Conservation (phyloP, 2,113 vertebrate species). For the Myotis brandtii region DNA sequence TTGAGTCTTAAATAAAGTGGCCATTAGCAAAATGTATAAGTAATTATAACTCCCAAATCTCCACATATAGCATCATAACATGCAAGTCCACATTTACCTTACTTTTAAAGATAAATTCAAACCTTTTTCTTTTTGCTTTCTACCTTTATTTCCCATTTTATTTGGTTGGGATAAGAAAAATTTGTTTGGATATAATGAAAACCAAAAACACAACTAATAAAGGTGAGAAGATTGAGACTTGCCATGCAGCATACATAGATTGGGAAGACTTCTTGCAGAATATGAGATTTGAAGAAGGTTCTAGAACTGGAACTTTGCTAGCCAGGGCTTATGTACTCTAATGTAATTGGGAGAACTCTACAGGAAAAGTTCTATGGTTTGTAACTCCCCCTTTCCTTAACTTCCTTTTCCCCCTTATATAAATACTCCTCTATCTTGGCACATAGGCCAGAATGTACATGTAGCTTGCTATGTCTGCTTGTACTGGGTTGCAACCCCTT, state of each 20-base stretch:
- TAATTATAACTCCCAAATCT: neutral
- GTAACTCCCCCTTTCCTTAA: neutral
- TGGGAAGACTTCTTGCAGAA: neutral
- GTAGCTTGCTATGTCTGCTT: neutral
- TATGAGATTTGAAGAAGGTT: neutral
- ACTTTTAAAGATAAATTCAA: conserved; percentile 22
- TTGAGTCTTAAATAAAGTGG: neutral
- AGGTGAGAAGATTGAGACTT: neutral
- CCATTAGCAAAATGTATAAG: neutral
- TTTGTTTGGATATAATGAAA: neutral
- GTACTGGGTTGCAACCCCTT: neutral
- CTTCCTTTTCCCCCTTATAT: neutral
- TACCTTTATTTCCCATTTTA: conserved; percentile 29
- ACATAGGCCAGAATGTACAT: neutral
- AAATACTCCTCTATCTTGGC: neutral
- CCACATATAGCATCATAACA: neutral
- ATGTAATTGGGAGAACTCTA: neutral
- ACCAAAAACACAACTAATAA: neutral
- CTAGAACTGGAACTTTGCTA: neutral
- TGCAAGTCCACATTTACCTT: neutral
- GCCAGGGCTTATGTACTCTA: neutral
- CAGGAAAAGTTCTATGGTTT: neutral
- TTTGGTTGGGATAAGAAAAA: conserved; percentile 18
- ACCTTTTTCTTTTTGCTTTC: conserved; percentile 25
- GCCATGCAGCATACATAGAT: neutral